Base-by-base conservation (phyloP, 1,140 invertebrate genomes). In the Drosophila takahashii region DNA sequence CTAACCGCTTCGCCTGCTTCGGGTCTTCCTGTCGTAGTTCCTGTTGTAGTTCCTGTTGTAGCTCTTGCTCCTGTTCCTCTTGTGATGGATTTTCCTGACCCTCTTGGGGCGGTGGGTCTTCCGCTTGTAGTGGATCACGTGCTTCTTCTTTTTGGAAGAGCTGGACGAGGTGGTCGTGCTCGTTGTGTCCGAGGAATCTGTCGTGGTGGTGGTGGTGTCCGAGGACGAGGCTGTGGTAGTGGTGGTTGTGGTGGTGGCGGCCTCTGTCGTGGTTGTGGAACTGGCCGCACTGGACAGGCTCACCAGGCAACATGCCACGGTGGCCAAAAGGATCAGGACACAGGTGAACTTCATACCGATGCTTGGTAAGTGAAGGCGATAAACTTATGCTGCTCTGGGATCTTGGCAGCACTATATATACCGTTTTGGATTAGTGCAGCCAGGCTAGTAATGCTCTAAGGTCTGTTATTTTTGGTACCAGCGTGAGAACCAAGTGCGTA, bases 321-420 rank as follows among this genome's bases (percentile, higher is more conserved):
- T 16, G 57, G 57, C 44, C 32, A 66, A 18, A 11, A 66, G 34
- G 15, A 66, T 26, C 42, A 66, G 26, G 0, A 36, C 45, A 3
- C 42, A 41, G 1, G 45, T 42, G 44, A 9, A 34, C 27, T 42
- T 67, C 64, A 67, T 67, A 10, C 13, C 4, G 18, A 34, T 66
- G 34, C 5, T 8, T 50, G 27, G 4, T 10, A 34, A 41, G 9
- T 36, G 18, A 15, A n/a, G 8, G 42, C 4, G 45, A 67, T 51
- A 36, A 64, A 64, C 64, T 67, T 45, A 67, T 67, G 64, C 64
- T 65, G 9, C 42, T 65, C 3, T 65, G 18, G 18, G 4, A 15
- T 26, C 2, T 3, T 22, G 11, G 3, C 27, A 2, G 5, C 29
- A 32, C 16, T 67, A 51, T 67, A 64, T 67, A 64, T 67, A 67